Base-by-base conservation (phyloP, 2,113 vertebrate species). In the Coryphaenoides rupestris region DNA sequence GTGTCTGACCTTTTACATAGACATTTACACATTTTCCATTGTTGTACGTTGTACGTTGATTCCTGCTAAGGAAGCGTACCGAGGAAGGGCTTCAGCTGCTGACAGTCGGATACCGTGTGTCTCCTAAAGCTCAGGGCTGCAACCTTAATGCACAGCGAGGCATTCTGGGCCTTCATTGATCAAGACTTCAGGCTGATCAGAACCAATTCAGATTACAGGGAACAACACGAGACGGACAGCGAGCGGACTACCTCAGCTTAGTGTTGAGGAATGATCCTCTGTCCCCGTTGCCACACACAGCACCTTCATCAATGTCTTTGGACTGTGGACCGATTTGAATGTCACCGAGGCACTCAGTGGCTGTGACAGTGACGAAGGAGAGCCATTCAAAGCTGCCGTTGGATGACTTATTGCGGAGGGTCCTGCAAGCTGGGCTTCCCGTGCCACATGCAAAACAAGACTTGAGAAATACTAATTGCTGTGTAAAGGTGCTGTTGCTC, bases 111-210 rank as follows among this genome's bases (percentile, higher is more conserved):
- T 52, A 52, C 49, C 19, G 2, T 52, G 16, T 5, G 1, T 53
- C n/a, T 3, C 50, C 19, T 7, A 53, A 6, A 17, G 50, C 17
- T 12, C 4, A n/a, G n/a, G 17, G 17, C 19, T 53, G 50, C 17
- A 17, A 40, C 33, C 10, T n/a, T 10, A 3, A 54, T n/a, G 13
- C 7, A 55, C 55, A 33, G 80, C 85, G 75, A 85, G 79, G 79
- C 75, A 79, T 78, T 80, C 78, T 81, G 75, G 84, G 72, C 76
- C 55, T 3, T 66, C 78, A 88, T 88, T 79, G 86, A 86, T 88
- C 73, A 78, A 55, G 79, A 70, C 73, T 80, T 77, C 58, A 21
- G 63, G 68, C 66, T 76, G 78, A 82, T 84, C 76, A 73, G 62
- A 65, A 63, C 79, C 69, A 69, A 84, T 85, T 76, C 79, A 81